phyloP scores from a whole-genome alignment of 2,888 invertebrate genomes.

The Crossocerus cetratus region DNA sequence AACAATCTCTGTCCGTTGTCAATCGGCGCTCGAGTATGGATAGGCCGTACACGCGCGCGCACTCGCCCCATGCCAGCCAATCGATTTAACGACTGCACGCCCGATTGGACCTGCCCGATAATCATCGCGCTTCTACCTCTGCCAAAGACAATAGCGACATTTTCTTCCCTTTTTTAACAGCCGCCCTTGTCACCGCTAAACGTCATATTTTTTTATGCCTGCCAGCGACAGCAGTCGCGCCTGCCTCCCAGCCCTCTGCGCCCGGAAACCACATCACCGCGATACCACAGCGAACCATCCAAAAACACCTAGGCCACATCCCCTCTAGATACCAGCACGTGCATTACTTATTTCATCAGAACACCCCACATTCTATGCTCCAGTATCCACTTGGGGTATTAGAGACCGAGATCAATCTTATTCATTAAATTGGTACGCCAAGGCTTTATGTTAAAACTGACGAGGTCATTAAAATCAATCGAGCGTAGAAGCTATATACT shows the following conservation, averaged over 20 bases:
- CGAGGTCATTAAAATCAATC: constrained; percentile 35
- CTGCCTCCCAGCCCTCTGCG: not conserved
- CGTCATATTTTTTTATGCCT: not conserved
- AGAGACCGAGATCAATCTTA: too few species aligned
- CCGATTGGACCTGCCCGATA: constrained; percentile 29
- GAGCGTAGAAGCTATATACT: constrained; percentile 4
- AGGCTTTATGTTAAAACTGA: not conserved
- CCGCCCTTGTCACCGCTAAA: not conserved
- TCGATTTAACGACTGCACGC: constrained; percentile 49
- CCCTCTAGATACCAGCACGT: too few species aligned
- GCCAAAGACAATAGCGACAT: constrained; percentile 33
- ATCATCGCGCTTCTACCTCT: constrained; percentile 13
- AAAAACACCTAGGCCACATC: too few species aligned
- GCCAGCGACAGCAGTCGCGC: not conserved
- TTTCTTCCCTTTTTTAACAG: constrained; percentile 3
- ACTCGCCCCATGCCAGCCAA: constrained; percentile 32
- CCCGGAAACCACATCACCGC: not conserved
- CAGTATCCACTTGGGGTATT: too few species aligned
- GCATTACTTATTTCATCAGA: too few species aligned
- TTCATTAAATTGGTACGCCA: too few species aligned
- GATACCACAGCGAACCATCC: too few species aligned
- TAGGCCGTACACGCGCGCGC: constrained; percentile 19
- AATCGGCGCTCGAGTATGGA: constrained; percentile 42
- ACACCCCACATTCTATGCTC: too few species aligned
- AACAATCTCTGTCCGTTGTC: constrained; percentile 54